Percentiles rank a stretch among this genome's conserved stretches.
These are phyloP conservation scores for Aphidoletes aphidimyza DNA, from an alignment of 2,888 invertebrate genomes.

Conservation along the genomic window DNA sequence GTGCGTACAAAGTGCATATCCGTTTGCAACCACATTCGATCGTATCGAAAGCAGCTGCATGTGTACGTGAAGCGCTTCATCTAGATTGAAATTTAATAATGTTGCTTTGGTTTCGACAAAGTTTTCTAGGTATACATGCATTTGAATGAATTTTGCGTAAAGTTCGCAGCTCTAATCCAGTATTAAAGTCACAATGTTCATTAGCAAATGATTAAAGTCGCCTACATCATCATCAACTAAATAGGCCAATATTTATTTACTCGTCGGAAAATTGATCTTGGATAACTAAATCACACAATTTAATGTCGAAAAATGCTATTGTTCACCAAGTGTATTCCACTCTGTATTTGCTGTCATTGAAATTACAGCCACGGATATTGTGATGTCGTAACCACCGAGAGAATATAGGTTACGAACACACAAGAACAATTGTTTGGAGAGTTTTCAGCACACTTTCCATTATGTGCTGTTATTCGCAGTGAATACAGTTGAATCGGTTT, in stretches of 20 bases:
- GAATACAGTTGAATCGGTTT: too few species aligned
- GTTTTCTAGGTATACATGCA: neutral
- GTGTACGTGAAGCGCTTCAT: too few species aligned
- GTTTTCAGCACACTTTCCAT: neutral
- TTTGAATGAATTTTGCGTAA: neutral
- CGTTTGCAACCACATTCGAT: too few species aligned
- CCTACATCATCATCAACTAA: neutral
- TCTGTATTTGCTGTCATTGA: too few species aligned
- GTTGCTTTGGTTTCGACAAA: neutral
- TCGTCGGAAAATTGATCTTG: neutral
- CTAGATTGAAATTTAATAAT: neutral
- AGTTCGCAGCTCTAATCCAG: constrained; percentile 10
- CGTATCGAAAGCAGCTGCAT: too few species aligned
- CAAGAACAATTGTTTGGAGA: constrained; percentile 17
- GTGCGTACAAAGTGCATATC: neutral
- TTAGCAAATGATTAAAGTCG: constrained; percentile 25
- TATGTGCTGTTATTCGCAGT: neutral
- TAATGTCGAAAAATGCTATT: neutral
- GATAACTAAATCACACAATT: neutral
- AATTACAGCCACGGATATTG: neutral
- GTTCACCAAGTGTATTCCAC: too few species aligned
- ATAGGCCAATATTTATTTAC: neutral
- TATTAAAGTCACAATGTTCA: neutral
- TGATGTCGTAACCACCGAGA: constrained; percentile 7
- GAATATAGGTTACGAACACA: too few species aligned